Evolutionary conservation across 1,140 invertebrate genomes (phyloP).

Genomic region (Diachasma alloeum): DNA sequence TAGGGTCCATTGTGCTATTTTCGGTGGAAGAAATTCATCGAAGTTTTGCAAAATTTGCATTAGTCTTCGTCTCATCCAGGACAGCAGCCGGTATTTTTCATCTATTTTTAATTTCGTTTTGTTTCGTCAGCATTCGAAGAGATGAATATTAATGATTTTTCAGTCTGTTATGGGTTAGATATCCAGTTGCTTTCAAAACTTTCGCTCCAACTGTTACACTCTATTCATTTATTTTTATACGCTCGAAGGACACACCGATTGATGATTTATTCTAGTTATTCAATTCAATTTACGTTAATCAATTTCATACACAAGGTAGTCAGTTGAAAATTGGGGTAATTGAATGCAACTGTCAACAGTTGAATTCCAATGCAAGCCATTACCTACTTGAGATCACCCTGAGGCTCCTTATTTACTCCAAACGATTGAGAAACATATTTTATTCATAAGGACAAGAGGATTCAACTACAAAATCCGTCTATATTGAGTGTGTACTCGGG

Average conservation of each 20-base stretch:
- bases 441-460: neutral
- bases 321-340: neutral
- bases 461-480: neutral
- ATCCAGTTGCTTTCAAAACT: neutral
- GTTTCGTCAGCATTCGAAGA: too few relatives aligned
- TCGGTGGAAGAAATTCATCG: too few relatives aligned
- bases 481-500: neutral
- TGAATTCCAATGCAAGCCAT: slow-evolving; percentile 1
- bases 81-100: too few relatives aligned
- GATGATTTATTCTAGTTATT: neutral
- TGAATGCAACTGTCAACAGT: slow-evolving; percentile 4
- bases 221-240: neutral
- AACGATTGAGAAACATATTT: slow-evolving; percentile 3
- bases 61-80: too few relatives aligned
- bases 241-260: neutral
- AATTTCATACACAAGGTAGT: neutral
- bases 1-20: too few relatives aligned
- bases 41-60: too few relatives aligned
- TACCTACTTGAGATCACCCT: slow-evolving; percentile 3
- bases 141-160: too few relatives aligned
- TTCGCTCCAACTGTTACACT: neutral
- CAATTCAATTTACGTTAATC: neutral
- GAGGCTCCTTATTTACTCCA: neutral
- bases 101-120: too few relatives aligned
- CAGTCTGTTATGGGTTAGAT: too few relatives aligned